A percentile compares a stretch with the other conserved stretches of the same genome.
These are phyloP conservation scores for Falcaria lacertinaria DNA, from an alignment of 2,888 invertebrate genomes.

Conservation along the genomic window DNA sequence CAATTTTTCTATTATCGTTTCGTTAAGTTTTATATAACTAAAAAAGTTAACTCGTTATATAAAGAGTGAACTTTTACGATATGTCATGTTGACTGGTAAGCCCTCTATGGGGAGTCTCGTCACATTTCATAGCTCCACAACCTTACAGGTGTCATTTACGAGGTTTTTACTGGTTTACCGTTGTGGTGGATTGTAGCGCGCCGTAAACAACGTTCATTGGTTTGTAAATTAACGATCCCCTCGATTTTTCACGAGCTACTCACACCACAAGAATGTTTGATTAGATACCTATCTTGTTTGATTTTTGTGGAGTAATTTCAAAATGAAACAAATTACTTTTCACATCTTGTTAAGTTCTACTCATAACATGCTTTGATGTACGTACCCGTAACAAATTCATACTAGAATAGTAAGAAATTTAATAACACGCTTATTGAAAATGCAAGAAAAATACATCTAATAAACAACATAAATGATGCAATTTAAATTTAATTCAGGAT, in stretches of 20 bases:
- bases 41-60: no score
- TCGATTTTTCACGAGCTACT: constrained; percentile 19
- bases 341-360: no score
- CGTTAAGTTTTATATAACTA: no score
- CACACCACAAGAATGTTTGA: neutral
- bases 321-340: neutral
- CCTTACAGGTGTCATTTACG: constrained; percentile 29
- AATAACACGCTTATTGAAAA: no score
- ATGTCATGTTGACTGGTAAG: neutral
- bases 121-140: constrained; percentile 12
- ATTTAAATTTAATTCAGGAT: constrained; percentile 24
- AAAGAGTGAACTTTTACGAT: no score
- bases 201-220: constrained; percentile 33
- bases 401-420: no score
- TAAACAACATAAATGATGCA: neutral
- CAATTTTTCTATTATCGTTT: no score
- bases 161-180: constrained; percentile 26
- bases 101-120: neutral
- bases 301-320: neutral
- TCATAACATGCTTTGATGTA: no score
- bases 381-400: no score
- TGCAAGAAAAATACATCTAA: no score
- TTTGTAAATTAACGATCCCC: constrained; percentile 33
- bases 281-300: constrained; percentile 1
- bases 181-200: constrained; percentile 23